Base-by-base conservation (phyloP, 1,140 invertebrate species). In the Dendroctonus valens region DNA sequence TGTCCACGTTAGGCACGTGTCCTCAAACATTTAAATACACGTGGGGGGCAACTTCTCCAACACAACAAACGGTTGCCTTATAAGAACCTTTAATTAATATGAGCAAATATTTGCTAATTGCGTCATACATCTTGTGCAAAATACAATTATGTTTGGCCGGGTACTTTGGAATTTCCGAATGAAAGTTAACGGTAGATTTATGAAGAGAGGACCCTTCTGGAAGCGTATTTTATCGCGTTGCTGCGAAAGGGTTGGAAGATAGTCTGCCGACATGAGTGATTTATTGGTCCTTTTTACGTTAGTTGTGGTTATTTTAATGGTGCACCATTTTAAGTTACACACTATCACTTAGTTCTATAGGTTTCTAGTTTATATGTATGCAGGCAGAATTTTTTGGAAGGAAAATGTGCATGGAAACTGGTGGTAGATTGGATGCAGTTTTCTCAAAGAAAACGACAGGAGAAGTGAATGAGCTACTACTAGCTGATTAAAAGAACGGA, bases 131-230 rank as follows among this genome's bases (percentile, higher is more conserved):
- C 58, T 60, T 60, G 44, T 39, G 48, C 58, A 50, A 60, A 60
- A 60, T 39, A 41, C 48, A 60, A 60, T 60, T 60, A 60, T 60
- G 58, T 60, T 60, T 60, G 38, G 9, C 44, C 38, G 58, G 12
- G 37, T 50, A 12, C 37, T 50, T 38, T 38, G 37, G 48, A 44
- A 58, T 44, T 60, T 60, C 15, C 58, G 58, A 49, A 49, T 60
- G 58, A 60, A 60, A 60, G 58, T 60, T 60, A 60, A 50, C 58
- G 26, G 58, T 50, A 60, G 39, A 60, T 60, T 60, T 60, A 60
- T 60, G 58, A 60, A 60, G 58, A 59, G 55, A 60, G 58, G 44
- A 40, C 58, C 58, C 58, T 50, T 60, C 12, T 12, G 46, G 5
- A 48, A 39, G 38, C 44, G 58, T 14, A 50, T 50, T 14, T 60